Conservation (phyloP, 1,140 invertebrate genomes). For the Aplysia californica region DNA sequence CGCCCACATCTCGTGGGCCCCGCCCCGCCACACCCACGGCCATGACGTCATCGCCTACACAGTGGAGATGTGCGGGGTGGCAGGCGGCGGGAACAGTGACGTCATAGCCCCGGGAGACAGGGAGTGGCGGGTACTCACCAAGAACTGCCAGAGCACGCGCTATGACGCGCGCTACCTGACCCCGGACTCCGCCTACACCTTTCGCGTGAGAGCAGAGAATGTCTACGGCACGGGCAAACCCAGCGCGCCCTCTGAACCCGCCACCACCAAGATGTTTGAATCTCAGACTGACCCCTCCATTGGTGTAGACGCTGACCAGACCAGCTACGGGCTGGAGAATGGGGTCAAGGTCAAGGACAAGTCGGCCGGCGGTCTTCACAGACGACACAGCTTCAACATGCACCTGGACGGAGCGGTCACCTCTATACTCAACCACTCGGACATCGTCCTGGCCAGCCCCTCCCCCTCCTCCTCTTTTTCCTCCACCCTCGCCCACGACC, state of each 20-base stretch:
- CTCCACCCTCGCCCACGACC: neutral
- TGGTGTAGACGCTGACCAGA: neutral
- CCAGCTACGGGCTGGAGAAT: constrained; percentile 15
- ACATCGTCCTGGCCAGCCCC: neutral
- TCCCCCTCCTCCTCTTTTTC: neutral
- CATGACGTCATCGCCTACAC: constrained; percentile 56
- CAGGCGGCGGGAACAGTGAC: neutral
- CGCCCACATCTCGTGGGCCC: constrained; percentile 49
- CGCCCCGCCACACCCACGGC: constrained; percentile 35
- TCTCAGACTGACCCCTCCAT: neutral
- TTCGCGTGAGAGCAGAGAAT: constrained; percentile 97
- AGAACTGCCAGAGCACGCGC: constrained; percentile 89
- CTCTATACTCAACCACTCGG: constrained; percentile 38
- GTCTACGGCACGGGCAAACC: constrained; percentile 95
- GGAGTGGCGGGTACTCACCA: constrained; percentile 89
- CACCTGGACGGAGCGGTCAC: constrained; percentile 51
- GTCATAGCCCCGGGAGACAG: constrained; percentile 12
- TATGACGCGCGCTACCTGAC: constrained; percentile 89
- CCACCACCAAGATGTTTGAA: constrained; percentile 32
- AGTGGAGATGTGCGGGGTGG: constrained; percentile 43
- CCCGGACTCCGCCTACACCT: constrained; percentile 92
- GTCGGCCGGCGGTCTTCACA: no score
- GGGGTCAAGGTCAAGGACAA: no score
- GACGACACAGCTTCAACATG: constrained; percentile 52
- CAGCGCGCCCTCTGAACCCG: constrained; percentile 62